phyloP scores from a whole-genome alignment of 2,113 vertebrate genomes.

The Butorides virescens region DNA sequence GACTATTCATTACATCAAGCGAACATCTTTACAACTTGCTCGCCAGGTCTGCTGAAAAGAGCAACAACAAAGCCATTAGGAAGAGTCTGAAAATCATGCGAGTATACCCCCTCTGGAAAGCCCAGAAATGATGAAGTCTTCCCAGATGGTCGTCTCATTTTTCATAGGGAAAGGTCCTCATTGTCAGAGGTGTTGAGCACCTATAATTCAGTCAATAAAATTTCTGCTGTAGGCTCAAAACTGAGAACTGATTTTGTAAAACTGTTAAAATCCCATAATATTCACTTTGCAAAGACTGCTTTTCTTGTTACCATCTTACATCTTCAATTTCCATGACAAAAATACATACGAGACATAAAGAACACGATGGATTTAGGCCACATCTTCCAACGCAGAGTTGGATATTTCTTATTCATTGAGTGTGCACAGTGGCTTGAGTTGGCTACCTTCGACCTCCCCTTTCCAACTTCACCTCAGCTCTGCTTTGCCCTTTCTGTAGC shows the following conservation, averaged over 20 bases:
- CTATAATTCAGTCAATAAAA: background rate
- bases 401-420: background rate
- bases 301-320: background rate
- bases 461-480: background rate
- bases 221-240: background rate
- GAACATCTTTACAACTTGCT: background rate
- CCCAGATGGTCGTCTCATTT: background rate
- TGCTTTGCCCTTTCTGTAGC: background rate
- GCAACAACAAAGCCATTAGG: background rate
- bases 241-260: background rate
- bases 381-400: background rate
- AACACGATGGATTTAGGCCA: background rate
- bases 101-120: background rate
- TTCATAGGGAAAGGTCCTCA: background rate
- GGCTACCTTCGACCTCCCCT: background rate
- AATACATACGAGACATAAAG: background rate
- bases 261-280: fast-evolving
- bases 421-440: background rate
- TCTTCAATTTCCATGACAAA: background rate
- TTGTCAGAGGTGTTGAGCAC: background rate
- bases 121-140: background rate
- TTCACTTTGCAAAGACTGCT: background rate
- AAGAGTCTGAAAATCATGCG: background rate
- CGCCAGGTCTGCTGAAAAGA: background rate
- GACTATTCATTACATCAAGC: background rate